These are phyloP conservation scores for Chironex yamaguchii DNA, from an alignment of 30 jellyfish, hydroid and myxozoan species.

Conservation along the genomic window DNA sequence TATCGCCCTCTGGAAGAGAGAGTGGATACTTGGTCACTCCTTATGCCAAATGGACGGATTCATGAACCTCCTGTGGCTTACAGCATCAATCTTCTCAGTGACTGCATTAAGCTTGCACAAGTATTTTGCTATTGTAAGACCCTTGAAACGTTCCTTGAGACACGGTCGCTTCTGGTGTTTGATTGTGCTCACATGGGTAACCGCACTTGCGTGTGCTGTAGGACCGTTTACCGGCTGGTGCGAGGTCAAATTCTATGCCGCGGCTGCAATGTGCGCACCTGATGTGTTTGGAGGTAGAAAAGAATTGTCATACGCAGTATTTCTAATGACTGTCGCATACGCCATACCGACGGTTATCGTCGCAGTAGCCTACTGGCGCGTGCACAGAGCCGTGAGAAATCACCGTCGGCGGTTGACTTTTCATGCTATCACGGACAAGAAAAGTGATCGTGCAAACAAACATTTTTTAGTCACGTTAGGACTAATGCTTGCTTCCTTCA, in stretches of 20 bases:
- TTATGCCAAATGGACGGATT: slow-evolving; percentile 64
- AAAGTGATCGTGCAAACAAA: slow-evolving; percentile 19
- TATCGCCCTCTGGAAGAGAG: background rate
- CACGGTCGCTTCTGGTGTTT: slow-evolving; percentile 40
- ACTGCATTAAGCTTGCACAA: slow-evolving; percentile 62
- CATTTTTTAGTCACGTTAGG: slow-evolving; percentile 60
- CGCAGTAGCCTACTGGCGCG: slow-evolving; percentile 19
- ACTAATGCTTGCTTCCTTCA: slow-evolving; percentile 52
- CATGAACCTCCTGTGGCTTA: slow-evolving; percentile 69
- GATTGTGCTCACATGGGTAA: slow-evolving; percentile 46
- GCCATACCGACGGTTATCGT: slow-evolving; percentile 45
- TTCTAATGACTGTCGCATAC: slow-evolving; percentile 51
- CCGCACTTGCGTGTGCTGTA: slow-evolving; percentile 43
- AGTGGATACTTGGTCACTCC: slow-evolving; percentile 53
- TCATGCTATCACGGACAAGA: slow-evolving; percentile 24
- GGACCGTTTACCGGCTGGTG: slow-evolving; percentile 69
- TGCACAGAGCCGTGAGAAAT: slow-evolving; percentile 50
- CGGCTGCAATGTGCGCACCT: slow-evolving; percentile 59
- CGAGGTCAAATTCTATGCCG: background rate
- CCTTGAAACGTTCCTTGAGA: slow-evolving; percentile 54
- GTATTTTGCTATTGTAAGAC: slow-evolving; percentile 37
- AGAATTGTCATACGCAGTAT: slow-evolving; percentile 38
- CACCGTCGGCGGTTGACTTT: slow-evolving; percentile 48
- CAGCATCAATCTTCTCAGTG: slow-evolving; percentile 66
- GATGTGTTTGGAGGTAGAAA: slow-evolving; percentile 1